Evolutionary conservation across 2,888 invertebrate genomes (phyloP), one percentile per base, ranked within the genome.

Genomic region (Cantharis nigra): DNA sequence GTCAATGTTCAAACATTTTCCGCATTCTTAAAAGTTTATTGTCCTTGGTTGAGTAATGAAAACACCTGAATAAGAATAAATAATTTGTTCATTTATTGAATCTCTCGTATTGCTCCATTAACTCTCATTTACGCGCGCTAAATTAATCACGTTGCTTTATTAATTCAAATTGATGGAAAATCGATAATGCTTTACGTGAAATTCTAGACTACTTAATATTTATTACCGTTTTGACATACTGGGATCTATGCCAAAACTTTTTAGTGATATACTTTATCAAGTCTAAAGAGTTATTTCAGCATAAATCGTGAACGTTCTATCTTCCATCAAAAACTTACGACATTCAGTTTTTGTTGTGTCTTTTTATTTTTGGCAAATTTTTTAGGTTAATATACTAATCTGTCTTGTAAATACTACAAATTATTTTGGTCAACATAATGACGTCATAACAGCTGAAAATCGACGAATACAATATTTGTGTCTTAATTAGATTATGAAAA

Each of bases 161-260:
- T 49, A 49, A 49, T n/a, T 49, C 7, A 49, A 49, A n/a, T n/a
- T 49, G 49, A 49, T n/a, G 49, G 49, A 49, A 13, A 49, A 49
- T 49, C 49, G n/a, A 49, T 49, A 49, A 49, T n/a, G 13, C n/a
- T 71, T 71, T 30, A 71, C 23, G 30, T 18, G 62, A 23, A 23
- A 23, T 71, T 71, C 10, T 30, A 23, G 23, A 23, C 49, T 20
- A 23, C 14, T 30, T 63, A 33, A 71, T 72, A 77, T 73, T 77
- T 77, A 74, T 33, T 18, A 70, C 63, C 63, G 49, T 26, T 72
- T 28, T 76, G 74, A 71, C 77, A 70, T 23, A 74, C 14, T 77
- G 73, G 77, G 74, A 49, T 9, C 20, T 13, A 20, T 69, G 77
- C 77, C 77, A 77, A 74, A 71, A 71, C 65, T 67, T 67, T 67